A percentile compares a stretch with the other conserved stretches of the same genome.
Evolutionary conservation across 2,797 vertebrate species (phyloP).

Genomic region (Helarctos malayanus): DNA sequence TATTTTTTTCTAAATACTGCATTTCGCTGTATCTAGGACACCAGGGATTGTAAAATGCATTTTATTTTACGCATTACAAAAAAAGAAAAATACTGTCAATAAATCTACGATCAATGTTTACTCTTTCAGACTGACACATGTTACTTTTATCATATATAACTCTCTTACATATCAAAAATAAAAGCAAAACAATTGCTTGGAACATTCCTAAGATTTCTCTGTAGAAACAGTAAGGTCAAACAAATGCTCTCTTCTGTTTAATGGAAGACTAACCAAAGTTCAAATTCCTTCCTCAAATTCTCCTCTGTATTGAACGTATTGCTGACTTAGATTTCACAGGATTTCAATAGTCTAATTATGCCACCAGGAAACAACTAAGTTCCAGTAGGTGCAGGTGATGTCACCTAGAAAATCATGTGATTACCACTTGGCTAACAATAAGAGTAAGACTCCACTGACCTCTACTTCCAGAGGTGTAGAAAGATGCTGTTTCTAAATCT

Average conservation of each 20-base stretch:
- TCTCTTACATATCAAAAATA: neutral
- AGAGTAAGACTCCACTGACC: neutral
- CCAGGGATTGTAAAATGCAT: neutral
- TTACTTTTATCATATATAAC: neutral
- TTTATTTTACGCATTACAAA: neutral
- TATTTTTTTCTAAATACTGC: neutral
- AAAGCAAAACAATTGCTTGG: neutral
- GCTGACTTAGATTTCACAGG: neutral
- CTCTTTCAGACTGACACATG: neutral
- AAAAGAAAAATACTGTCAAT: neutral
- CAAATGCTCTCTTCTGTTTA: neutral
- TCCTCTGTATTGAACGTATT: neutral
- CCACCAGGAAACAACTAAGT: neutral
- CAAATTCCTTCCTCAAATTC: neutral
- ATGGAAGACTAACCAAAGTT: neutral
- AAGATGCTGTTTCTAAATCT: neutral
- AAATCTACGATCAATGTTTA: neutral
- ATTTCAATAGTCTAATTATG: neutral
- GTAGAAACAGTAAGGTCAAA: neutral
- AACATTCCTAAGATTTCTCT: neutral
- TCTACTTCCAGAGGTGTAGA: neutral
- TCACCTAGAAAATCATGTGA: neutral
- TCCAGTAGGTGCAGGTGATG: neutral
- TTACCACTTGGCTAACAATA: neutral
- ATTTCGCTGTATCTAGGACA: neutral